Evolutionary conservation across 2,113 vertebrate genomes (phyloP).

Genomic region (Tragelaphus buxtoni): DNA sequence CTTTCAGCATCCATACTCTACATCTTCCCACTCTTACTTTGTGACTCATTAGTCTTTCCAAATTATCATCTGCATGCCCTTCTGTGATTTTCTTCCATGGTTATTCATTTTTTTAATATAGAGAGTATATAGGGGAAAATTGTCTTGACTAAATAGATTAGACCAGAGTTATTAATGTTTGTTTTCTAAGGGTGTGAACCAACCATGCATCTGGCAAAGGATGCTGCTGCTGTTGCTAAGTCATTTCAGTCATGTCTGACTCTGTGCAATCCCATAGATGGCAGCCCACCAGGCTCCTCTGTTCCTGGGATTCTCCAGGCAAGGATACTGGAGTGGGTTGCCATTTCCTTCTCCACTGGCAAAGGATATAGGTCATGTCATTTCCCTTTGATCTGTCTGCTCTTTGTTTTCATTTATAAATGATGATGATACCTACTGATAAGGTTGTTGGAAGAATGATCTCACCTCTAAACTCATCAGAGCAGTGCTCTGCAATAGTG

Average conservation of each 20-base stretch:
- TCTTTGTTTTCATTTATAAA: not conserved
- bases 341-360: not conserved
- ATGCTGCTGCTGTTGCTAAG: not conserved
- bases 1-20: not conserved
- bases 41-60: not conserved
- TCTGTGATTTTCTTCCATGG: not conserved
- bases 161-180: not conserved
- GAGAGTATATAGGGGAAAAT: not conserved
- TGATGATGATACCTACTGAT: not conserved
- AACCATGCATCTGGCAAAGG: not conserved
- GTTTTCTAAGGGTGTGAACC: not conserved
- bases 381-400: not conserved
- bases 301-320: not conserved
- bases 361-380: not conserved
- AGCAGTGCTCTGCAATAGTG: not conserved
- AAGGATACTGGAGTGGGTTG: not conserved
- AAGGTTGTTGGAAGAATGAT: not conserved
- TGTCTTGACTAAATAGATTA: not conserved
- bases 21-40: not conserved
- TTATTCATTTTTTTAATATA: not conserved
- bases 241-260: not conserved
- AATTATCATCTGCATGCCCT: not conserved
- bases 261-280: accelerated
- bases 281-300: not conserved
- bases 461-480: not conserved